phyloP scores from a whole-genome alignment of 2,888 invertebrate genomes.

The Zaprionus bogoriensis region DNA sequence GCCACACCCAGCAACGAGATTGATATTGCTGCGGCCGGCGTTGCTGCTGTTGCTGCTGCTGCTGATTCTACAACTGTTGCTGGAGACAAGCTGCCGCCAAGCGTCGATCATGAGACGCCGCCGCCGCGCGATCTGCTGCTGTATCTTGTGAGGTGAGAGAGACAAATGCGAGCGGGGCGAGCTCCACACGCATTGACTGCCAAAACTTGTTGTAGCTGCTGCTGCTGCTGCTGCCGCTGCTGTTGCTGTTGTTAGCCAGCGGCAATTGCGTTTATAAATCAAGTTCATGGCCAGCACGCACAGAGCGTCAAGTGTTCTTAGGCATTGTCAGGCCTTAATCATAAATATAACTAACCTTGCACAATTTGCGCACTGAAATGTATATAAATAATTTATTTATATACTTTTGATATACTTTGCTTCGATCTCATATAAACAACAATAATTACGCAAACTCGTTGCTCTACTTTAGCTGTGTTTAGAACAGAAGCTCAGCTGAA shows the following conservation, averaged over 20 bases:
- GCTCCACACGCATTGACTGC: conserved; percentile 7
- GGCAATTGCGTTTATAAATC: conserved; percentile 65
- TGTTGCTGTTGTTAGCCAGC: conserved; percentile 28
- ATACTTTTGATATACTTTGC: too few species aligned
- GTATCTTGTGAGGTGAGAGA: conserved; percentile 86
- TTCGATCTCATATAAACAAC: too few species aligned
- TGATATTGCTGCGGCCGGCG: conserved; percentile 25
- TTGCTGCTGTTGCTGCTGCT: conserved; percentile 10
- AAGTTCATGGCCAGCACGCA: conserved; percentile 63
- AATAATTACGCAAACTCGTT: too few species aligned
- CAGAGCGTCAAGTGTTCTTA: conserved; percentile 70
- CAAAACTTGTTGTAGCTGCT: conserved; percentile 49
- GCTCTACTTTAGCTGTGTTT: too few species aligned
- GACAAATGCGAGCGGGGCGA: conserved; percentile 43
- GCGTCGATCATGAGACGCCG: conserved; percentile 83
- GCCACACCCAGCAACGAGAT: conserved; percentile 41
- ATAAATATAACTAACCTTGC: conserved; percentile 67
- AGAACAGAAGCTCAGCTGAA: too few species aligned
- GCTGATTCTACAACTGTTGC: conserved; percentile 16
- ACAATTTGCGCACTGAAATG: conserved; percentile 33
- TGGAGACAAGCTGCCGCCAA: conserved; percentile 63
- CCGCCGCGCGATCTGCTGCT: conserved; percentile 86
- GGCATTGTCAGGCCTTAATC: conserved; percentile 45
- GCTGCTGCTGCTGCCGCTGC: conserved; percentile 14
- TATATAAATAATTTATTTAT: background rate